Percentiles rank a stretch among this genome's conserved stretches.
phyloP scores from a whole-genome alignment of 1,140 invertebrate species.

The Euwallacea fornicatus region DNA sequence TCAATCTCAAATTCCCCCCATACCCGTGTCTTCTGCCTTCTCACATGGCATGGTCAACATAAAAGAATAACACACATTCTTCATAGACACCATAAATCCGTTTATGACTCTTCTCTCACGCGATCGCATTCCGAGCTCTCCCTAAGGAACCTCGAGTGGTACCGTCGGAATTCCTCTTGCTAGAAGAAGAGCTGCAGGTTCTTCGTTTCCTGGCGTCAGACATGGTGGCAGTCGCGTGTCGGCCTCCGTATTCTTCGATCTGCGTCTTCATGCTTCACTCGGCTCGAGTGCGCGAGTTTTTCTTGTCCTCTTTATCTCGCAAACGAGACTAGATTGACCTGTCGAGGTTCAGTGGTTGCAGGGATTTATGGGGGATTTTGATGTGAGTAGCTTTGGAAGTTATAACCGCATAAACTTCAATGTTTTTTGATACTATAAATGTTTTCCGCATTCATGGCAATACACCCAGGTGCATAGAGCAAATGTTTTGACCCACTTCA shows the following conservation, averaged over 20 bases:
- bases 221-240: conserved; percentile 24
- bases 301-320: not conserved
- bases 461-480: no score
- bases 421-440: no score
- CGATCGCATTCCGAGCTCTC: not conserved
- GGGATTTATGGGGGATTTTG: not conserved
- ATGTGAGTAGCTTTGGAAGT: not conserved
- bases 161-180: conserved; percentile 4
- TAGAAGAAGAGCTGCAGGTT: conserved; percentile 16
- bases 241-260: conserved; percentile 24
- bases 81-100: not conserved
- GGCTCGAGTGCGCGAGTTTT: conserved; percentile 7
- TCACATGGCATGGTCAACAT: no score
- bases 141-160: conserved; percentile 2
- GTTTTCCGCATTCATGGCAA: no score
- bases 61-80: not conserved
- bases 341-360: not conserved
- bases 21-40: no score
- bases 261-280: conserved; percentile 17
- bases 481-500: no score
- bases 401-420: no score
- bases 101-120: not conserved
- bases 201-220: conserved; percentile 16
- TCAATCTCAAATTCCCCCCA: no score
- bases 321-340: not conserved